phyloP scores from a whole-genome alignment of 2,888 invertebrate genomes.

The Dusona sp. region DNA sequence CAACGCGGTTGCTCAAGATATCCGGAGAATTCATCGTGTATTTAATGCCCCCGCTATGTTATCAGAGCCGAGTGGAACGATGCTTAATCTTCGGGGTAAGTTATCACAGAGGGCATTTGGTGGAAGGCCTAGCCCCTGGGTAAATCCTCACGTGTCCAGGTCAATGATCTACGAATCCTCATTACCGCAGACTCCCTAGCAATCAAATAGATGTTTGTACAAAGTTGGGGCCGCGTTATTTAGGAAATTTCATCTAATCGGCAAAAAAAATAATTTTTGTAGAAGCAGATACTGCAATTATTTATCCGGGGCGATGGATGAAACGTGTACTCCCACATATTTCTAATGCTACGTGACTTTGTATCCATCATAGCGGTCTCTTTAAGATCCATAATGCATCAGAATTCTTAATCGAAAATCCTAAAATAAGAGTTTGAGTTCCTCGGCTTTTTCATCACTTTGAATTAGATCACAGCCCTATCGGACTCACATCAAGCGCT shows the following conservation, averaged over 20 bases:
- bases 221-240: neutral
- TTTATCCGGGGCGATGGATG: neutral
- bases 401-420: slow-evolving; percentile 5
- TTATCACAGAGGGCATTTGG: neutral
- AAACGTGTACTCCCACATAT: neutral
- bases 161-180: slow-evolving; percentile 17
- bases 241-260: neutral
- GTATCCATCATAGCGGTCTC: neutral
- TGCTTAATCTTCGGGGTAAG: neutral
- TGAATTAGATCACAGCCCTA: neutral
- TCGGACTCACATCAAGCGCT: neutral
- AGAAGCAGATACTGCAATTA: neutral
- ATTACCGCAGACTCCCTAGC: neutral
- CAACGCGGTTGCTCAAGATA: neutral
- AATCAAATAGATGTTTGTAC: neutral
- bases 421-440: neutral
- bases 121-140: neutral
- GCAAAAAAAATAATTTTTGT: neutral
- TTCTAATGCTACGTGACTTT: neutral
- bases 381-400: neutral
- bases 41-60: neutral
- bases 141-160: neutral
- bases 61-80: neutral
- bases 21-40: neutral
- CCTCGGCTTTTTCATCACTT: neutral